phyloP scores from a whole-genome alignment of 2,888 invertebrate genomes.

The Tipula lateralis region DNA sequence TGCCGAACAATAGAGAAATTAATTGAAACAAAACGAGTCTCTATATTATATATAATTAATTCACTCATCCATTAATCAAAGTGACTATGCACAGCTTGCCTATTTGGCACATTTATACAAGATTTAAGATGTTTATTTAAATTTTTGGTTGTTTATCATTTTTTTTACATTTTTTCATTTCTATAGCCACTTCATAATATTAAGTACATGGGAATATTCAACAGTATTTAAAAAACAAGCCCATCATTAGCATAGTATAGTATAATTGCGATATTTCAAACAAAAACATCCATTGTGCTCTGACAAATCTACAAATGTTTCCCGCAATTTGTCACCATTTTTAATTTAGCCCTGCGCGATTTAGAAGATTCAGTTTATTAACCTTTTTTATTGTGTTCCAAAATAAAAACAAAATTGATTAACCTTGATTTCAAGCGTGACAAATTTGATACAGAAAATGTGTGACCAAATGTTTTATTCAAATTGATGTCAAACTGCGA shows the following conservation, averaged over 20 bases:
- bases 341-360: neutral
- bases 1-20: too few species aligned
- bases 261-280: neutral
- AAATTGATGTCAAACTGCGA: neutral
- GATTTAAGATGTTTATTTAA: too few species aligned
- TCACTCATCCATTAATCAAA: too few species aligned
- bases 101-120: too few species aligned
- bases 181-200: neutral
- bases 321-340: neutral
- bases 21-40: too few species aligned
- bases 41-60: too few species aligned
- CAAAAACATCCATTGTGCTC: neutral
- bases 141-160: too few species aligned
- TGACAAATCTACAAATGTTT: neutral
- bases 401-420: neutral
- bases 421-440: neutral
- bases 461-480: neutral
- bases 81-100: too few species aligned
- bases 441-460: neutral
- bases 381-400: neutral
- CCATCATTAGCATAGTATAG: neutral
- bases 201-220: neutral
- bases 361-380: neutral
- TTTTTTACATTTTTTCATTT: too few species aligned
- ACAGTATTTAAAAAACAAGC: neutral